These are phyloP conservation scores for Acestrorhynchus altus DNA, from an alignment of 2,797 vertebrate genomes.

Conservation along the genomic window DNA sequence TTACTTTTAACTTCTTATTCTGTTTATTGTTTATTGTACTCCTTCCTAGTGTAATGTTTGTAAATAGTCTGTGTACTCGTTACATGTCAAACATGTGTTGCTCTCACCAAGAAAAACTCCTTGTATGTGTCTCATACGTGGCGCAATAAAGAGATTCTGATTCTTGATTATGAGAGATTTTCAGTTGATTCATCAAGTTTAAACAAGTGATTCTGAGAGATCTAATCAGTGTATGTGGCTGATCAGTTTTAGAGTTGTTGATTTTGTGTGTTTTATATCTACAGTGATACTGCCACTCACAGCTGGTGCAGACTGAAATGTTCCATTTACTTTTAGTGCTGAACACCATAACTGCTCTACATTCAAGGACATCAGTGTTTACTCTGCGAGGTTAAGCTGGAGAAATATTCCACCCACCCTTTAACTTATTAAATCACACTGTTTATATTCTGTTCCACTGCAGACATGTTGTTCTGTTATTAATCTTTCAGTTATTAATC, in stretches of 20 bases:
- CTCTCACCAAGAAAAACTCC: too few relatives aligned
- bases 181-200: too few relatives aligned
- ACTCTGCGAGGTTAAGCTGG: conserved; percentile 34
- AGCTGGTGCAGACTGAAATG: not conserved
- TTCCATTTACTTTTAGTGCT: not conserved
- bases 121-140: too few relatives aligned
- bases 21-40: too few relatives aligned
- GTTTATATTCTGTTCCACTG: not conserved
- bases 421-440: conserved; percentile 44
- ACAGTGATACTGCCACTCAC: not conserved
- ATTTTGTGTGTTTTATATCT: not conserved
- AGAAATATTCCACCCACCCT: conserved; percentile 27
- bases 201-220: too few relatives aligned
- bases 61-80: too few relatives aligned
- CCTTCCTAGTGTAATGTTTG: too few relatives aligned
- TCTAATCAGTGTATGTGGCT: conserved; percentile 25
- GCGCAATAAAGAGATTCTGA: too few relatives aligned
- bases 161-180: too few relatives aligned
- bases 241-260: conserved; percentile 32
- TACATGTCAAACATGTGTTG: too few relatives aligned
- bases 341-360: not conserved
- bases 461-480: not conserved
- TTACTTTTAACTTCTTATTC: too few relatives aligned
- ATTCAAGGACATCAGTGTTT: conserved; percentile 48
- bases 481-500: not conserved